Percentiles rank a stretch among this genome's conserved stretches.
These are phyloP conservation scores for Hydrolagus colliei DNA, from an alignment of 2,797 vertebrate genomes.

Conservation along the genomic window DNA sequence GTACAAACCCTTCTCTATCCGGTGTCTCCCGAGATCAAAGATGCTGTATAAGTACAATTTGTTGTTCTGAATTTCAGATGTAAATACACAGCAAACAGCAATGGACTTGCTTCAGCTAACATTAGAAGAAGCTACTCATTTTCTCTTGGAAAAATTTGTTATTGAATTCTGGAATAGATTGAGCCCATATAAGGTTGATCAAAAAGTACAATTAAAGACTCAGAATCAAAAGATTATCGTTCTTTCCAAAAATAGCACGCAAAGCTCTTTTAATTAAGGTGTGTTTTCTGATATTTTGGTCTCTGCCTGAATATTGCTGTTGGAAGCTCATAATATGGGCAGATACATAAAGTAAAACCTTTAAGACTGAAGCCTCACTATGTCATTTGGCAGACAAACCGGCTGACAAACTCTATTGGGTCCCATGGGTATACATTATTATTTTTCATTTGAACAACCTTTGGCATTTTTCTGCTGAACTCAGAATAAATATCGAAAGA, in stretches of 20 bases:
- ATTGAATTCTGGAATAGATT: conserved; percentile 17
- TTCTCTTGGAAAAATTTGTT: not conserved
- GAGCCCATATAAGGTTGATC: not conserved
- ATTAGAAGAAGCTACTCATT: not conserved
- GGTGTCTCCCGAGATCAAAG: no score
- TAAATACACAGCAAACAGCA: not conserved
- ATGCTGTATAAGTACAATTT: no score
- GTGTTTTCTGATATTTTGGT: not conserved
- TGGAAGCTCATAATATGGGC: not conserved
- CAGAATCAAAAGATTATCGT: not conserved
- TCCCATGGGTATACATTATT: not conserved
- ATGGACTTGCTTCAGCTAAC: not conserved
- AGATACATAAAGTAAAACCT: not conserved
- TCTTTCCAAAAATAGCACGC: not conserved
- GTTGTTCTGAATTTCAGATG: not conserved
- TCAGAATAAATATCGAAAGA: not conserved
- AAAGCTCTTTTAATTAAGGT: not conserved
- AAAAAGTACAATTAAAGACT: not conserved
- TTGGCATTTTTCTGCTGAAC: not conserved
- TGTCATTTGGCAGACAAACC: not conserved
- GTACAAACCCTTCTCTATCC: no score
- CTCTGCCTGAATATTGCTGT: not conserved
- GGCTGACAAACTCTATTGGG: not conserved
- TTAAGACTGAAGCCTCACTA: no score
- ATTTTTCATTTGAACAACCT: not conserved